Conservation (phyloP, 2,113 vertebrate genomes). For the Glaucomys volans region DNA sequence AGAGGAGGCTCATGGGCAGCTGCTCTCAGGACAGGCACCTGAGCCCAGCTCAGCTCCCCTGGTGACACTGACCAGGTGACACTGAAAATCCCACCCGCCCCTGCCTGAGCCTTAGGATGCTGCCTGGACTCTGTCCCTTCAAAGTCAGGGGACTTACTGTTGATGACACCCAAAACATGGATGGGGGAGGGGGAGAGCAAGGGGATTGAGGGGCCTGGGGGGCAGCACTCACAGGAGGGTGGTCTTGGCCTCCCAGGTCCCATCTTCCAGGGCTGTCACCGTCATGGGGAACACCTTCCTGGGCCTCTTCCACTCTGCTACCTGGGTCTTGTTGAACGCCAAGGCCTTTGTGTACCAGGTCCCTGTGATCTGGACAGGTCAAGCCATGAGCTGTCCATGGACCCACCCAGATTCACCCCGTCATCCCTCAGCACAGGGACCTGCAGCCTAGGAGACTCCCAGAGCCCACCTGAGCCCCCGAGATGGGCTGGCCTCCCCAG, state of each 20-base stretch:
- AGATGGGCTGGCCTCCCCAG: background rate
- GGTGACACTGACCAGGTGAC: background rate
- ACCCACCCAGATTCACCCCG: background rate
- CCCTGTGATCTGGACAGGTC: background rate
- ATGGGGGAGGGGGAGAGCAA: no score
- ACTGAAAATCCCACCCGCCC: background rate
- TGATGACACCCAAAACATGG: background rate
- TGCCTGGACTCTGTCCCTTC: background rate
- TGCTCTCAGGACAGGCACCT: background rate
- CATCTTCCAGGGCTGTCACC: background rate
- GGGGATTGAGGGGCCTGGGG: accelerated
- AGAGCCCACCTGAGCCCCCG: background rate
- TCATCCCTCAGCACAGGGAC: accelerated
- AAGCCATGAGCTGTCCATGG: background rate
- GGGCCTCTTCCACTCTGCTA: background rate
- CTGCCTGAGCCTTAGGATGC: background rate
- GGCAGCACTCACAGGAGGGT: background rate
- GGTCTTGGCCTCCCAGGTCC: background rate
- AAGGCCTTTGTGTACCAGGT: slow-evolving; percentile 2
- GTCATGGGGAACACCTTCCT: background rate
- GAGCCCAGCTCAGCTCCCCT: no score
- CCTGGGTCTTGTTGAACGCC: accelerated
- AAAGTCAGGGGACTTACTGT: background rate
- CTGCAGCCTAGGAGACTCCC: background rate
- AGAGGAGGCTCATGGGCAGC: accelerated